Evolutionary conservation across 1,140 invertebrate species (phyloP), one percentile per base, ranked within the genome.

Genomic region (Stegodyphus dumicola): DNA sequence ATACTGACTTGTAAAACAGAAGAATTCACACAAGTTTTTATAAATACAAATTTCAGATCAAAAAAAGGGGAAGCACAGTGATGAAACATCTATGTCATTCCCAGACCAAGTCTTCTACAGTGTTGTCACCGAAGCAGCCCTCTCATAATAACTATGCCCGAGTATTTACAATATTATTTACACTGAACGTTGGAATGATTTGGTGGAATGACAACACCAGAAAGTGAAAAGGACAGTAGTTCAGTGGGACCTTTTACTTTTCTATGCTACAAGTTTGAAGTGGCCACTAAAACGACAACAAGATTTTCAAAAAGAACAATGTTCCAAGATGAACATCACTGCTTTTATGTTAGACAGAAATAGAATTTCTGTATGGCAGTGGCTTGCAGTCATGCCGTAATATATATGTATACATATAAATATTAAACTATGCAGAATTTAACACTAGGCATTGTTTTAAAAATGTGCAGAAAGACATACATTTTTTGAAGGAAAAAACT

Each of bases 341-440:
- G 81, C 81, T 81, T 71, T 81, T 56, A 85, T 75, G 81, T 85
- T 85, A 74, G 81, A 85, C 81, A 85, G 81, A 85, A 85, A 85
- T 85, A 56, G 64, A 76, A 85, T 85, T 85, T 69, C 81, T 85
- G 81, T 74, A 76, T 85, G 81, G 81, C 81, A 85, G 81, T 85
- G 81, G 81, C 74, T 83, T 67, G 56, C 80, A 83, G 80, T 83
- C 80, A 85, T 85, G 81, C 81, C 74, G 81, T 77, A 85, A 77
- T 85, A 76, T 76, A 85, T 85, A 85, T 76, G 81, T 85, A 76
- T 76, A 85, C 81, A 85, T 85, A 85, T 76, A 85, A 85, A 85
- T 85, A 85, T 85, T 85, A 85, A 76, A 85, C 81, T 85, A 85
- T 85, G 81, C 81, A 85, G 74, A 85, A 85, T 85, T 85, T 52